phyloP scores from a whole-genome alignment of 2,888 invertebrate species.

The Galerucella pusilla region DNA sequence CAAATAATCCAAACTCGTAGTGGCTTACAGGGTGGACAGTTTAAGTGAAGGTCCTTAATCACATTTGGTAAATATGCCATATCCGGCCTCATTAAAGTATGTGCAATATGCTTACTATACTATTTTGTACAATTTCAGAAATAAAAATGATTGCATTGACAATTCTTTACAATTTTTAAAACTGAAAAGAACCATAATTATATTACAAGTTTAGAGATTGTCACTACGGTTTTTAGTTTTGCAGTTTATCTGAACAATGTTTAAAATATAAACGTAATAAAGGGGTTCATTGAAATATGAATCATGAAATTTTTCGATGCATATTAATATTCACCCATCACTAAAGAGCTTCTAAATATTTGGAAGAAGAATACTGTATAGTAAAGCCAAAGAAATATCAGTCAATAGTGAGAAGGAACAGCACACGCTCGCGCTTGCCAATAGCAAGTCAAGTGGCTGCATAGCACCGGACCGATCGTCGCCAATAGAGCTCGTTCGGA shows the following conservation, averaged over 20 bases:
- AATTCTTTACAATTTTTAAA: conserved; percentile 19
- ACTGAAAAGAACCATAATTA: conserved; percentile 11
- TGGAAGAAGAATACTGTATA: too few relatives aligned
- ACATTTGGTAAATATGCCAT: neutral
- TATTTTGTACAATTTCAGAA: conserved; percentile 39
- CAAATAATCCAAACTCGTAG: too few relatives aligned
- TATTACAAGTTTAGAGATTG: conserved; percentile 31
- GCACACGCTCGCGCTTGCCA: too few relatives aligned
- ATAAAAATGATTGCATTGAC: conserved; percentile 31
- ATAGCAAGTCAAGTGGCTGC: too few relatives aligned
- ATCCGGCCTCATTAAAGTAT: neutral
- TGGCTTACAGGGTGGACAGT: neutral
- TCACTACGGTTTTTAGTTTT: conserved; percentile 28
- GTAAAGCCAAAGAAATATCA: too few relatives aligned
- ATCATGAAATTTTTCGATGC: neutral
- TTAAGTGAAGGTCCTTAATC: neutral
- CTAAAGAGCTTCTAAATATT: neutral
- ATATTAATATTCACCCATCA: neutral
- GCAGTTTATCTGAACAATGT: conserved; percentile 31
- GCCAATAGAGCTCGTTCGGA: too few relatives aligned
- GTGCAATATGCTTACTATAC: conserved; percentile 25
- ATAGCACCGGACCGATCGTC: too few relatives aligned
- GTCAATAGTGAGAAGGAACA: too few relatives aligned
- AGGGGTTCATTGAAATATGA: neutral
- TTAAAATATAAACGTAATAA: neutral